Base-by-base conservation (phyloP, 2,113 vertebrate genomes). In the Toxotes chatareus region DNA sequence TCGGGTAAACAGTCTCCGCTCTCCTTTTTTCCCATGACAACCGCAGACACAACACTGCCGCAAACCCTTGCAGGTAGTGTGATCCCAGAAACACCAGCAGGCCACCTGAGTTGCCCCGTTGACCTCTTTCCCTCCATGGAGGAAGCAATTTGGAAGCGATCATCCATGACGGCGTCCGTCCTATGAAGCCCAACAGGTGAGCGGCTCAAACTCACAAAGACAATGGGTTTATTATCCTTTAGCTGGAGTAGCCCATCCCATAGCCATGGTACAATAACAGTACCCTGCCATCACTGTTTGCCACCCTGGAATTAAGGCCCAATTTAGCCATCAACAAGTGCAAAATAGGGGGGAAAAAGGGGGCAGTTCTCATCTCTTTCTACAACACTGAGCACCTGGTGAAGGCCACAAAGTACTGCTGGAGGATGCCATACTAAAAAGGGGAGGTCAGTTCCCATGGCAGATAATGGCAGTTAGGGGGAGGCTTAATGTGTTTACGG, bases 321-420 rank as follows among this genome's bases (percentile, higher is more conserved):
- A 93, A 95, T 95, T 95, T 93, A 94, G 89, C 89, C 90, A 88
- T 95, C 94, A 95, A 91, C 92, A 90, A 86, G 87, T 70, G 71
- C 74, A 80, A 89, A 92, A 90, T 88, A 78, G 68, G 63, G 73
- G 79, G 68, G 62, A 34, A 55, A n/a, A 42, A 19, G 51, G 75
- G 59, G 70, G 75, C 73, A 38, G 49, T 79, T 56, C 77, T 82
- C 62, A 23, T 69, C 69, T 75, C 64, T 69, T 85, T 86, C 73
- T 85, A 80, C 78, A 71, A 84, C 79, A 79, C 75, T 75, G 88
- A 84, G 85, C 92, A 93, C 89, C 89, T 92, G 91, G 88, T 75
- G 79, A 86, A 75, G 74, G 74, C 79, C 73, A 75, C 85, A 62
- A 84, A 75, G 82, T 32, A 66, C 84, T 74, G 84, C 82, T 91